phyloP scores from a whole-genome alignment of 1,140 invertebrate genomes.

The Penaeus chinensis region DNA sequence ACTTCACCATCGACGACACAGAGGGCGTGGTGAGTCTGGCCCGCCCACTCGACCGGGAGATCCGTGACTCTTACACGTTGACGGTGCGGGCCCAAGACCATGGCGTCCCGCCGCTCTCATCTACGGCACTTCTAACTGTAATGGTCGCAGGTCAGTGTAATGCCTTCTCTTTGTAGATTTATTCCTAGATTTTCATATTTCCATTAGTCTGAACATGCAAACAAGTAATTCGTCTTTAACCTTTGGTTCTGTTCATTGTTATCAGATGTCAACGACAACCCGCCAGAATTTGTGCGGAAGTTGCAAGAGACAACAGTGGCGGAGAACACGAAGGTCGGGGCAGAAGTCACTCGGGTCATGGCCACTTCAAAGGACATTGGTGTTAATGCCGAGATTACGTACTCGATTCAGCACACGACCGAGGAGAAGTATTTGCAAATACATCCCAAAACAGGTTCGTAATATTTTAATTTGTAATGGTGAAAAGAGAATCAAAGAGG shows the following conservation, averaged over 20 bases:
- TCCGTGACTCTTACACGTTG: conserved; percentile 48
- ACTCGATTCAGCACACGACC: conserved; percentile 88
- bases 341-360: conserved; percentile 82
- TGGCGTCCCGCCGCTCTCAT: conserved; percentile 48
- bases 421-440: conserved; percentile 72
- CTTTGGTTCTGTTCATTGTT: neutral
- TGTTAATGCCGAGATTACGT: conserved; percentile 91
- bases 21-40: conserved; percentile 84
- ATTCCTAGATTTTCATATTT: too few relatives aligned
- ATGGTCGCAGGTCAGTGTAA: conserved; percentile 50
- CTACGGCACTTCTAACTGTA: conserved; percentile 52
- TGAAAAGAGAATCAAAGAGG: too few relatives aligned
- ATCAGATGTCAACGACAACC: conserved; percentile 91
- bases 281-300: conserved; percentile 85
- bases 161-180: neutral
- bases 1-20: conserved; percentile 79
- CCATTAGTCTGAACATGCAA: too few relatives aligned
- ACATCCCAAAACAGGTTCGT: conserved; percentile 56
- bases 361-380: conserved; percentile 93
- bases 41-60: conserved; percentile 53
- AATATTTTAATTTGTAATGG: neutral
- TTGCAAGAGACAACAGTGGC: conserved; percentile 80
- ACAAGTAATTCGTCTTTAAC: too few relatives aligned
- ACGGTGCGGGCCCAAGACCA: conserved; percentile 53
- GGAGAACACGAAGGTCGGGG: conserved; percentile 78